These are phyloP conservation scores for Empidonax alnorum DNA, from an alignment of 2,113 vertebrate species.

Conservation along the genomic window DNA sequence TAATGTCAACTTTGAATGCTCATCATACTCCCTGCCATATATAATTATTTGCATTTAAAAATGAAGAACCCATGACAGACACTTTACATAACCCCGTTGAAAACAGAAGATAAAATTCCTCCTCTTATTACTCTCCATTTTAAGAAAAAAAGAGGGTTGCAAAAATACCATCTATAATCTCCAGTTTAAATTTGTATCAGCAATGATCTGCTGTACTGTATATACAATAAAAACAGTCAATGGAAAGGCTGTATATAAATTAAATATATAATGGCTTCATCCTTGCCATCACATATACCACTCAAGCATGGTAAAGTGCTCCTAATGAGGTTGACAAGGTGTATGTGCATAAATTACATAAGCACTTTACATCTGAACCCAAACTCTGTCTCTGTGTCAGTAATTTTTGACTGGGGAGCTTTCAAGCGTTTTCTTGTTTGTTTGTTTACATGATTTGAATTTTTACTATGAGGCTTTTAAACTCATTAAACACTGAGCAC, in stretches of 20 bases:
- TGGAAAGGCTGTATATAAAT: background rate
- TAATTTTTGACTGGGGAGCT: background rate
- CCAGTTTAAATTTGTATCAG: background rate
- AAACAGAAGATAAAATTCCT: background rate
- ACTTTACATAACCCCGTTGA: slow-evolving; percentile 6
- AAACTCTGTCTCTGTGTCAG: background rate
- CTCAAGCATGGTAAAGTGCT: background rate
- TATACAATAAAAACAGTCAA: background rate
- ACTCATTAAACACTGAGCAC: background rate
- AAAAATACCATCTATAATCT: background rate
- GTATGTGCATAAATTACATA: background rate
- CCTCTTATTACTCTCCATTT: background rate
- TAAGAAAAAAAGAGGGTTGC: background rate
- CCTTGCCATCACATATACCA: background rate
- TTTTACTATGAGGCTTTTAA: background rate
- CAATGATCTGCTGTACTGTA: background rate
- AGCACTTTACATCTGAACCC: background rate
- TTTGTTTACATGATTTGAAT: background rate
- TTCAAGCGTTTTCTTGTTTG: background rate
- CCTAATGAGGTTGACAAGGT: background rate
- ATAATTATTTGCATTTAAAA: slow-evolving; percentile 58
- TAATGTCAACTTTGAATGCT: slow-evolving; percentile 16
- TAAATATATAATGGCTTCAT: background rate
- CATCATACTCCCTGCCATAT: slow-evolving; percentile 26
- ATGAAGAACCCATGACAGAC: slow-evolving; percentile 35